Evolutionary conservation across 2,797 vertebrate genomes (phyloP).

Genomic region (Acrossocheilus wenchowensis): DNA sequence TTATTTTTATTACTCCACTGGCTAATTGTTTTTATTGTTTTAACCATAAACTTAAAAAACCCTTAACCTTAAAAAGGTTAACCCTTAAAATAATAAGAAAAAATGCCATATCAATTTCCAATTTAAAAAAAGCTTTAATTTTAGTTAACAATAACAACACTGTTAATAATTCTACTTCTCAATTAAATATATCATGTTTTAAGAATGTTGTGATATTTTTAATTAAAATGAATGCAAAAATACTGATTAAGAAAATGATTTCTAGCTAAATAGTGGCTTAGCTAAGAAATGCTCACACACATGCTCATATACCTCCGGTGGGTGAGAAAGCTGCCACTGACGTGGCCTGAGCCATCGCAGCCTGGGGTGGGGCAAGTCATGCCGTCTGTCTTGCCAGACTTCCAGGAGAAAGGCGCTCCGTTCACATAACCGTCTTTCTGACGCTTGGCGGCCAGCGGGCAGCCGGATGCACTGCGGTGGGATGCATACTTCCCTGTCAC

Average conservation of each 20-base stretch:
- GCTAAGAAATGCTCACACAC: background rate
- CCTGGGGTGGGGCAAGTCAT: conserved; percentile 97
- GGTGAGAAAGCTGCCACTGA: conserved; percentile 97
- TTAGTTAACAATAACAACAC: background rate
- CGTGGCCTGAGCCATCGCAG: conserved; percentile 96
- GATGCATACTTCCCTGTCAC: conserved; percentile 98
- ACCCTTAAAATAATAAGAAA: background rate
- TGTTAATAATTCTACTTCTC: background rate
- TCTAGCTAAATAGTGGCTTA: background rate
- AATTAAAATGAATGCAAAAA: background rate
- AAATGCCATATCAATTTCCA: background rate
- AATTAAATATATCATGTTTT: conserved; percentile 1
- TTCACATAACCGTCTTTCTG: conserved; percentile 97
- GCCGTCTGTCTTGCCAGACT: conserved; percentile 96
- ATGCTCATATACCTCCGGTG: conserved; percentile 88
- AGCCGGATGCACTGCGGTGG: conserved; percentile 96
- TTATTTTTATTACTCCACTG: background rate
- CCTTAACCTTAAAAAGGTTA: background rate
- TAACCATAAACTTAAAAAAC: background rate
- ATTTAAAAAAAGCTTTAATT: background rate
- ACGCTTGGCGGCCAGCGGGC: conserved; percentile 94
- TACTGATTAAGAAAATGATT: background rate
- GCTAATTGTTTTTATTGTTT: background rate
- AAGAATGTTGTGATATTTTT: background rate
- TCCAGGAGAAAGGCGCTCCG: conserved; percentile 96